A percentile compares a stretch with the other conserved stretches of the same genome.
Conservation (phyloP, 2,113 vertebrate genomes). For the Pithys albifrons region DNA sequence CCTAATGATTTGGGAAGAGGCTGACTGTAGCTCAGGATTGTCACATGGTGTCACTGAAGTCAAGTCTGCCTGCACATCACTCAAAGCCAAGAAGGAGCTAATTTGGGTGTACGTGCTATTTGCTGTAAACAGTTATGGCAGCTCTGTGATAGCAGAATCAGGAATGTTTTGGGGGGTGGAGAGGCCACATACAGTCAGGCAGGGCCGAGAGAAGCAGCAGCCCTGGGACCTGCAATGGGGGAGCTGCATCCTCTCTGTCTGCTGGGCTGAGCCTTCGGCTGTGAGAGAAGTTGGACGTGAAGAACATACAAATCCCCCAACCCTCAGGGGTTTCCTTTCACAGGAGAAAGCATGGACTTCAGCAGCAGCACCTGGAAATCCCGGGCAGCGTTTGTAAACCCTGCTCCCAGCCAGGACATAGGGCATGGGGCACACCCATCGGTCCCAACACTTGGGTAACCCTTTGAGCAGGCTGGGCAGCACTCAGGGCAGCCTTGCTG, state of each 20-base stretch:
- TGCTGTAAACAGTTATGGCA: background rate
- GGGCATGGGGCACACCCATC: background rate
- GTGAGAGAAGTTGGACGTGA: accelerated
- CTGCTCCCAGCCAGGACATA: accelerated
- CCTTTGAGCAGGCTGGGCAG: background rate
- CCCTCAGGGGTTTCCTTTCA: background rate
- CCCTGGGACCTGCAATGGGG: accelerated
- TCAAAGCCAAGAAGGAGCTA: background rate
- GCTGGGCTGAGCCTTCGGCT: background rate
- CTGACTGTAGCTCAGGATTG: background rate
- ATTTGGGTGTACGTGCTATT: background rate
- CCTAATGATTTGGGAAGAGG: accelerated
- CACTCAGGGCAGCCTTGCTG: background rate
- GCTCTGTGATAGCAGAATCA: background rate
- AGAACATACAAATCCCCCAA: background rate
- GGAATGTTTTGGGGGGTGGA: background rate
- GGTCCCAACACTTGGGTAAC: background rate
- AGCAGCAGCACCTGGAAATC: background rate
- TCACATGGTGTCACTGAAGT: background rate
- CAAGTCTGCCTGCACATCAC: background rate
- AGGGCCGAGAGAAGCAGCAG: background rate
- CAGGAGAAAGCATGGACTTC: background rate
- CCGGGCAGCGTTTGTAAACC: accelerated
- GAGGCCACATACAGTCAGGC: too few relatives aligned
- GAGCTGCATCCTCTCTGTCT: background rate